phyloP scores from a whole-genome alignment of 2,888 invertebrate genomes.

The Trissolcus japonicus region DNA sequence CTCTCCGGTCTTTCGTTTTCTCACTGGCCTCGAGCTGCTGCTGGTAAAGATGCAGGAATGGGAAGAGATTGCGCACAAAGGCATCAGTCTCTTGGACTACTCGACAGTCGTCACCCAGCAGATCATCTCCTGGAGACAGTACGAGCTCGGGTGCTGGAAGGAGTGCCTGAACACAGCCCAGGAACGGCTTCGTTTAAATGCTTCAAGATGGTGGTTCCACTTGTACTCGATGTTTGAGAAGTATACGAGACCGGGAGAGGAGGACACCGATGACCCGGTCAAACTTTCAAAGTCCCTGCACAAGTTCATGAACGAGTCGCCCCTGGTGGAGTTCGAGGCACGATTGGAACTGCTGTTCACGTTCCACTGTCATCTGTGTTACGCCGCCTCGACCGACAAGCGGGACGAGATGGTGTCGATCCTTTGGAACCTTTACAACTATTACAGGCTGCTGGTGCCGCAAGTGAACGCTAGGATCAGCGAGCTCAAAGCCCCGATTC shows the following conservation, averaged over 20 bases:
- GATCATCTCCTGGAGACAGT: conserved; percentile 92
- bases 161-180: conserved; percentile 85
- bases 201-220: conserved; percentile 94
- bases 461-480: conserved; percentile 82
- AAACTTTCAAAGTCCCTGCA: conserved; percentile 81
- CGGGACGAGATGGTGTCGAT: conserved; percentile 80
- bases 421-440: conserved; percentile 89
- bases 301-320: conserved; percentile 89
- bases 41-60: conserved; percentile 91
- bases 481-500: conserved; percentile 86
- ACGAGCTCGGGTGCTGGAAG: conserved; percentile 93
- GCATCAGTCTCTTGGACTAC: conserved; percentile 87
- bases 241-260: conserved; percentile 75
- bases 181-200: conserved; percentile 81
- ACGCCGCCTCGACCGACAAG: conserved; percentile 76
- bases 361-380: conserved; percentile 88
- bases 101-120: conserved; percentile 86
- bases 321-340: conserved; percentile 88
- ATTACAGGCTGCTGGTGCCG: conserved; percentile 87
- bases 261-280: conserved; percentile 56
- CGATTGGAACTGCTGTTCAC: conserved; percentile 86
- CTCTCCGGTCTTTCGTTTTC: conserved; percentile 90
- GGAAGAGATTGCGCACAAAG: conserved; percentile 93
- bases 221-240: conserved; percentile 85
- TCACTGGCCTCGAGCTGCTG: conserved; percentile 93